These are phyloP conservation scores for Sinocyclocheilus anshuiensis DNA, from an alignment of 2,113 vertebrate species.

Conservation along the genomic window DNA sequence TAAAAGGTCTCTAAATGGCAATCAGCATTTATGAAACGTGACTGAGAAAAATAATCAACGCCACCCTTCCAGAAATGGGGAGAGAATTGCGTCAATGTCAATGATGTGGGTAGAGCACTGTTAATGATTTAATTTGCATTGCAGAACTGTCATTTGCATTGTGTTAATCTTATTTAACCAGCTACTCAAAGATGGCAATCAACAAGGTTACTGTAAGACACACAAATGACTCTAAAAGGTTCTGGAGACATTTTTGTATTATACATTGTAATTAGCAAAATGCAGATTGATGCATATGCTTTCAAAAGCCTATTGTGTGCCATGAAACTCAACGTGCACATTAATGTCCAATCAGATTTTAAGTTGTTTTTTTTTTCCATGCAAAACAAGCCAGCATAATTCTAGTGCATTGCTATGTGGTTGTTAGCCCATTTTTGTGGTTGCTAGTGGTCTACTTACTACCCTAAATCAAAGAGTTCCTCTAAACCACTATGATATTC, in stretches of 20 bases:
- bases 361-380: neutral
- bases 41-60: constrained; percentile 2
- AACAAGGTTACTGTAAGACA: constrained; percentile 12
- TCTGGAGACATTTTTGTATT: neutral
- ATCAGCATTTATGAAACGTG: neutral
- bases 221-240: constrained; percentile 13
- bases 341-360: neutral
- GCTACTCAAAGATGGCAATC: constrained; percentile 45
- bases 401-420: neutral
- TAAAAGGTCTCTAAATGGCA: constrained; percentile 25
- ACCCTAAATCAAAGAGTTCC: neutral
- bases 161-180: constrained; percentile 57
- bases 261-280: neutral
- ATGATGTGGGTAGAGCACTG: constrained; percentile 19
- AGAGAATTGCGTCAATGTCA: constrained; percentile 22
- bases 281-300: neutral
- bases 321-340: neutral
- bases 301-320: neutral
- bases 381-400: neutral
- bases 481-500: neutral
- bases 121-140: constrained; percentile 62
- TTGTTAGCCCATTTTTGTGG: neutral
- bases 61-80: neutral
- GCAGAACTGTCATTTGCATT: constrained; percentile 55
- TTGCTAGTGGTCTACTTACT: neutral